These are phyloP conservation scores for Amphilophus citrinellus DNA, from an alignment of 2,113 vertebrate genomes.

Conservation along the genomic window DNA sequence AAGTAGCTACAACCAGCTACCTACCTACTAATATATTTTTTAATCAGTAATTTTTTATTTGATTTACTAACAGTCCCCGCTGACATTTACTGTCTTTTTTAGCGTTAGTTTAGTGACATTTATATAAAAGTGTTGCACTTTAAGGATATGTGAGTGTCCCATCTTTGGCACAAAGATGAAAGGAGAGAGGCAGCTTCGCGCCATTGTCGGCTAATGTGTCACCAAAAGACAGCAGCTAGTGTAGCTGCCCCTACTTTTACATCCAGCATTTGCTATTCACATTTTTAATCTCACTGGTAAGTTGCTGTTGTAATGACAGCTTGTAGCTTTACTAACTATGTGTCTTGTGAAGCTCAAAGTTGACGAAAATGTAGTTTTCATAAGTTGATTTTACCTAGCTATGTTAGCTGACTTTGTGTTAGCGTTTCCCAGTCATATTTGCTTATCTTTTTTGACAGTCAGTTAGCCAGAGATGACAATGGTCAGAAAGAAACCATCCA, in stretches of 20 bases:
- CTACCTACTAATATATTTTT: background rate
- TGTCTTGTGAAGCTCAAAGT: background rate
- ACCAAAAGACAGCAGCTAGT: background rate
- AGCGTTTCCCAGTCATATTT: background rate
- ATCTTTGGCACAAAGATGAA: background rate
- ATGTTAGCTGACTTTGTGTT: background rate
- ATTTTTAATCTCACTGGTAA: background rate
- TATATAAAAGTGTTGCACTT: background rate
- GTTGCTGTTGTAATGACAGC: background rate
- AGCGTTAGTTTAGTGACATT: background rate
- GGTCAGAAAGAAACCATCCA: constrained; percentile 15
- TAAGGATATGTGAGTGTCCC: background rate
- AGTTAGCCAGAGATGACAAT: background rate
- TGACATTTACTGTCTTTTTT: background rate
- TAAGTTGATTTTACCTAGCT: background rate
- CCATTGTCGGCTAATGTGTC: background rate
- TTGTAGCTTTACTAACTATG: background rate
- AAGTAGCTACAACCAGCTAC: background rate
- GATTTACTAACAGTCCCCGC: background rate
- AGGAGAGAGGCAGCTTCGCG: background rate
- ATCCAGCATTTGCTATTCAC: background rate
- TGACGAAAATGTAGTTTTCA: background rate
- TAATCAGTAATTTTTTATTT: background rate
- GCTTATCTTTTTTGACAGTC: background rate
- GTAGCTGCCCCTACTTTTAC: background rate